Percentiles rank a stretch among this genome's conserved stretches.
Conservation (phyloP, 2,113 vertebrate genomes). For the Chascanopsetta lugubris region DNA sequence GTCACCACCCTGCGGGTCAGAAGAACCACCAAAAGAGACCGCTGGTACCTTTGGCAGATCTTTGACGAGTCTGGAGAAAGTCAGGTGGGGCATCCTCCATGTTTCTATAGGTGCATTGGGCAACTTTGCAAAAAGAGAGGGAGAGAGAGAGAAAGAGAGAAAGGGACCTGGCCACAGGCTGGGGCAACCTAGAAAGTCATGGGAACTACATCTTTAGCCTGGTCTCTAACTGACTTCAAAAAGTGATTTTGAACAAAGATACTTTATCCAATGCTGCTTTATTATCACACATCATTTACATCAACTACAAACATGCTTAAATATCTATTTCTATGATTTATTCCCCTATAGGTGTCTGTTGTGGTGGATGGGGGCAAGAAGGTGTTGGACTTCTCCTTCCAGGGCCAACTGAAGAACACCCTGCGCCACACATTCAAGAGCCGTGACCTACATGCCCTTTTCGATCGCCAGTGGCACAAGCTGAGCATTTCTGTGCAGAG, state of each 20-base stretch:
- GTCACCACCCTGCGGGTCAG: conserved; percentile 87
- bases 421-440: conserved; percentile 90
- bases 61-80: conserved; percentile 85
- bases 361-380: conserved; percentile 90
- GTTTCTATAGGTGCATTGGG: no score
- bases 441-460: conserved; percentile 89
- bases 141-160: no score
- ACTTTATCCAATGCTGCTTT: not conserved
- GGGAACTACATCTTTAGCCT: no score
- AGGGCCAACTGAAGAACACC: conserved; percentile 79
- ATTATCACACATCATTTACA: conserved; percentile 1
- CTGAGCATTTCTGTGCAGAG: conserved; percentile 87
- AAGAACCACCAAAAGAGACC: conserved; percentile 90
- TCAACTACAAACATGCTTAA: not conserved
- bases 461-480: conserved; percentile 97
- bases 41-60: conserved; percentile 95
- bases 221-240: no score
- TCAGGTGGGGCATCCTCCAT: conserved; percentile 85
- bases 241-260: no score
- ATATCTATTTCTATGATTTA: not conserved
- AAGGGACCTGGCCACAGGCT: no score
- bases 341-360: conserved; percentile 83
- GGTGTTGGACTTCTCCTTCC: conserved; percentile 87
- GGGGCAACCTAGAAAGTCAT: no score
- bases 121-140: no score